These are phyloP conservation scores for Agriopis leucophaearia DNA, from an alignment of 2,888 invertebrate species.

Conservation along the genomic window DNA sequence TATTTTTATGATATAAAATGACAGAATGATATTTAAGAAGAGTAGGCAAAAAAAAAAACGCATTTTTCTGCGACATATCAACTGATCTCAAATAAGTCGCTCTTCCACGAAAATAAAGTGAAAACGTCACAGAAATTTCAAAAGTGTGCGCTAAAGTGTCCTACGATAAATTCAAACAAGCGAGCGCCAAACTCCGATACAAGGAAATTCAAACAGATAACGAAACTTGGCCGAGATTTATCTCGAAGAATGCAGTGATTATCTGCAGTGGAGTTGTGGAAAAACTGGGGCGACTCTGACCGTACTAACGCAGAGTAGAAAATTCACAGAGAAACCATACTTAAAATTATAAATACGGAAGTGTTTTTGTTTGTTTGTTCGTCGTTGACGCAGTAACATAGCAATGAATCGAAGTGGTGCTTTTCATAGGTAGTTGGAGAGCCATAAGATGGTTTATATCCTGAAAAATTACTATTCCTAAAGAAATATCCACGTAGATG, in stretches of 20 bases:
- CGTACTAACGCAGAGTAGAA: background rate
- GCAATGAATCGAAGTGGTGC: too few species aligned
- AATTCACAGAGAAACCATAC: background rate
- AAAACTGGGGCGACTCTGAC: conserved; percentile 30
- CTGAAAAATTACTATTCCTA: too few species aligned
- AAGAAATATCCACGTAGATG: too few species aligned
- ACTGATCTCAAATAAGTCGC: background rate
- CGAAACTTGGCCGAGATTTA: conserved; percentile 36
- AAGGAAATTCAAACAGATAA: conserved; percentile 22
- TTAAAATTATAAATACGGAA: background rate
- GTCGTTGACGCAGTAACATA: too few species aligned
- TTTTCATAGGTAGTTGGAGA: too few species aligned
- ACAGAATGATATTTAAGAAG: too few species aligned
- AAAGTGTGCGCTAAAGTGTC: conserved; percentile 15
- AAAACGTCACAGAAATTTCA: background rate
- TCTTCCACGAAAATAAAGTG: background rate
- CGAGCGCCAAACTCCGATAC: conserved; percentile 18
- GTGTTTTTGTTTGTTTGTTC: too few species aligned
- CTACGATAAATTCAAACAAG: conserved; percentile 22
- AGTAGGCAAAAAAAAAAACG: too few species aligned
- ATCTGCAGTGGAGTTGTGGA: conserved; percentile 29
- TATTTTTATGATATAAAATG: too few species aligned
- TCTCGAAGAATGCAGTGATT: conserved; percentile 35
- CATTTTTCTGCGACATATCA: background rate
- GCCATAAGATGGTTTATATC: too few species aligned